Evolutionary conservation across 2,797 vertebrate genomes (phyloP), one percentile per base, ranked within the genome.

Genomic region (Micromesistius poutassou): DNA sequence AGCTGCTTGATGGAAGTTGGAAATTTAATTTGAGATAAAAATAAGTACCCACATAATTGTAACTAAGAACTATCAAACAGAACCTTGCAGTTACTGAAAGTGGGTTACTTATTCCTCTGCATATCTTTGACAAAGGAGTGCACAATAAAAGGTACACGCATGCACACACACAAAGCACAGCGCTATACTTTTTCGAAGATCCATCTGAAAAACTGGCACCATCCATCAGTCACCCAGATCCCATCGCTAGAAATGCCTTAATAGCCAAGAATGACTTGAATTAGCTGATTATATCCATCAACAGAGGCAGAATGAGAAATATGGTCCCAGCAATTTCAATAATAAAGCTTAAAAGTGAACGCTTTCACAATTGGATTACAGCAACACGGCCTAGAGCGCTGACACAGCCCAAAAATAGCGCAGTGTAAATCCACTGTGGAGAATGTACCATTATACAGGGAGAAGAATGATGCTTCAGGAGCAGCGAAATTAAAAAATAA

Each of bases 281-380:
- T 91, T 87, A 93, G 90, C 89, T 86, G 90, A 93, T 93, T 90
- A 90, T 78, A 78, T 86, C 71, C 50, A 89, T 79, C 81, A 78
- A 89, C 88, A 88, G 86, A 82, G 76, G 91, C 88, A 86, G 84
- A 86, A 91, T 90, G 85, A 81, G 84, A 90, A 93, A 92, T 92
- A 81, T 90, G 88, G 91, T 92, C 91, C 91, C 90, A 91, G 91
- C 87, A 86, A 91, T 94, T 94, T 93, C 90, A 92, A 92, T 92
- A 93, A 94, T 93, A 91, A 91, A 91, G 89, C 83, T 91, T 93
- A 91, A 90, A 92, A 93, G 93, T 93, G 88, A 92, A 93, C 87
- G 82, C 90, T 90, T 90, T 91, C 88, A 91, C 90, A 93, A 93
- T 93, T 91, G 91, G 90, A 92, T 93, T 92, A 93, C 83, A 87